These are phyloP conservation scores for Tetragonula clypearis DNA, from an alignment of 1,140 invertebrate genomes.

Conservation along the genomic window DNA sequence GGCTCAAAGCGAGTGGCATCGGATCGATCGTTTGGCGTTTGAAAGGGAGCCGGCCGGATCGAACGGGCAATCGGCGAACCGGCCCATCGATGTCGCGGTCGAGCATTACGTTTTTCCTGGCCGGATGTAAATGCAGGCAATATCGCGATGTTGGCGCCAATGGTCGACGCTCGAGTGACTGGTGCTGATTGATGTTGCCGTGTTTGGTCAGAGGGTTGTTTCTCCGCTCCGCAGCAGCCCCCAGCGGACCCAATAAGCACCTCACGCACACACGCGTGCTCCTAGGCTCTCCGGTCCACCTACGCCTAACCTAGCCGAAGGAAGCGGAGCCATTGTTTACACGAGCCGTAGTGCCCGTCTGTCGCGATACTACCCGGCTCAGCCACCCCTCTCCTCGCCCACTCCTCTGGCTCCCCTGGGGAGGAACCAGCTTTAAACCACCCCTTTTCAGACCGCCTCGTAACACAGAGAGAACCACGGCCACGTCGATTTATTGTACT, in stretches of 20 bases:
- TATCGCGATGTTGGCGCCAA: slow-evolving; percentile 80
- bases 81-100: slow-evolving; percentile 44
- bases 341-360: slow-evolving; percentile 76
- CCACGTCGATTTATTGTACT: slow-evolving; percentile 56
- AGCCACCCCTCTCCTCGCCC: neutral
- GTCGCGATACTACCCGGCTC: slow-evolving; percentile 72
- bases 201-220: slow-evolving; percentile 82
- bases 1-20: neutral
- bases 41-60: slow-evolving; percentile 11
- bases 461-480: slow-evolving; percentile 13
- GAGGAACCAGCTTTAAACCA: slow-evolving; percentile 56
- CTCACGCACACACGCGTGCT: slow-evolving; percentile 67
- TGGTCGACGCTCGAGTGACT: slow-evolving; percentile 79
- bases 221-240: slow-evolving; percentile 74
- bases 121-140: slow-evolving; percentile 76
- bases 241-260: slow-evolving; percentile 81
- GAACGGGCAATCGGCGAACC: slow-evolving; percentile 16
- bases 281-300: slow-evolving; percentile 53
- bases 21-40: slow-evolving; percentile 11
- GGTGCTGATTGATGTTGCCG: slow-evolving; percentile 82
- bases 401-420: slow-evolving; percentile 30
- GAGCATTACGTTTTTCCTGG: slow-evolving; percentile 63
- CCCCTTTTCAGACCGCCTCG: slow-evolving; percentile 9
- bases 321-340: slow-evolving; percentile 77
- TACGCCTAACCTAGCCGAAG: slow-evolving; percentile 70